A percentile compares a stretch with the other conserved stretches of the same genome.
Evolutionary conservation across 1,140 invertebrate genomes (phyloP).

Genomic region (Drosophila virilis): DNA sequence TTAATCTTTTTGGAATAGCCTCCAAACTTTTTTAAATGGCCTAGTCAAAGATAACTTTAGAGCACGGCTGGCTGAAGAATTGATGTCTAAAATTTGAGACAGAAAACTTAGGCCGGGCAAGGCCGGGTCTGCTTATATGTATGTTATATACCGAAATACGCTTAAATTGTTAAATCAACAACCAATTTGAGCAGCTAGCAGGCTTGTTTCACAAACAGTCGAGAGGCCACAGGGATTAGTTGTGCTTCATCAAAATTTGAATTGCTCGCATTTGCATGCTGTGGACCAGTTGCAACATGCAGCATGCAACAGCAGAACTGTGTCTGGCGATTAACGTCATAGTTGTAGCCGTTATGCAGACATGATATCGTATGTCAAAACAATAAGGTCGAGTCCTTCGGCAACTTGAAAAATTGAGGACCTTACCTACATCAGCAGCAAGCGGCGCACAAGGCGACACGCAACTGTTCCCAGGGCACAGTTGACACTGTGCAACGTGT

Average conservation of each 20-base stretch:
- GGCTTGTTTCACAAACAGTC: neutral
- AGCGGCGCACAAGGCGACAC: constrained; percentile 20
- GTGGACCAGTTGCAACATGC: neutral
- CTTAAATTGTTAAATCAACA: neutral
- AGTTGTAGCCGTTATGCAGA: constrained; percentile 40
- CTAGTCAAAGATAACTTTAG: too few relatives aligned
- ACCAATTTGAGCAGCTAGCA: neutral
- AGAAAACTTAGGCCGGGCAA: too few relatives aligned
- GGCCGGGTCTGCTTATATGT: too few relatives aligned
- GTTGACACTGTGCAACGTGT: constrained; percentile 34
- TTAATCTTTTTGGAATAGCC: too few relatives aligned
- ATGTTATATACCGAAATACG: too few relatives aligned
- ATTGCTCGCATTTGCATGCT: constrained; percentile 24
- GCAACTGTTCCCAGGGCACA: constrained; percentile 55
- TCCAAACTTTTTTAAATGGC: too few relatives aligned
- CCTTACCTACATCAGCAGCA: constrained; percentile 77
- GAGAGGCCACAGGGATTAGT: constrained; percentile 10
- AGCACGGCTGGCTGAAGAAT: too few relatives aligned
- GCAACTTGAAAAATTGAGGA: constrained; percentile 66
- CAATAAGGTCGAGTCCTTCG: constrained; percentile 80
- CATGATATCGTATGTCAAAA: constrained; percentile 67
- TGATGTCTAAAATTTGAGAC: too few relatives aligned
- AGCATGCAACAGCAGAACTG: constrained; percentile 1
- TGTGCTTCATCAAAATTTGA: constrained; percentile 12
- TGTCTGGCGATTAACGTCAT: constrained; percentile 68